These are phyloP conservation scores for Myotis daubentonii DNA, from an alignment of 2,797 vertebrate species.

Conservation along the genomic window DNA sequence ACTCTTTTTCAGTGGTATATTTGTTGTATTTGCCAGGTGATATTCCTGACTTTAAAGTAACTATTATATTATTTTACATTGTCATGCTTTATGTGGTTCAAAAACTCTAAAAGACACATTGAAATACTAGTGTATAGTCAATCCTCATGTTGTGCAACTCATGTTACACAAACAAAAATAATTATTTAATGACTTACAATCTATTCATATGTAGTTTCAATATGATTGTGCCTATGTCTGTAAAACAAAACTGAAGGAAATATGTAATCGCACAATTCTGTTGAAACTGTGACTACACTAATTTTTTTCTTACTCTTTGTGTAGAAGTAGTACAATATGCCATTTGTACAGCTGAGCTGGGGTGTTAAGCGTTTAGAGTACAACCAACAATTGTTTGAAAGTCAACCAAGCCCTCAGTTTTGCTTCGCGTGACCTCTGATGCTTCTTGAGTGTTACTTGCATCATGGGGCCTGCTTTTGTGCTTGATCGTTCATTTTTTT, in stretches of 20 bases:
- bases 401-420: slow-evolving; percentile 14
- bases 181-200: slow-evolving; percentile 74
- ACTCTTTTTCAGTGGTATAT: slow-evolving; percentile 24
- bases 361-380: slow-evolving; percentile 71
- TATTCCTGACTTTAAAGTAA: slow-evolving; percentile 65
- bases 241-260: slow-evolving; percentile 76
- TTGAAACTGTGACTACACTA: slow-evolving; percentile 76
- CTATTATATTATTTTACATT: slow-evolving; percentile 60
- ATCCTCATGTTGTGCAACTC: slow-evolving; percentile 60
- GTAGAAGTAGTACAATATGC: slow-evolving; percentile 61
- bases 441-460: slow-evolving; percentile 51
- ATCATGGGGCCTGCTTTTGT: slow-evolving; percentile 63
- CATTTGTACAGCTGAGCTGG: slow-evolving; percentile 60
- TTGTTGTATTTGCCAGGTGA: slow-evolving; percentile 55
- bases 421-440: slow-evolving; percentile 63
- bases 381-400: slow-evolving; percentile 65
- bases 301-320: slow-evolving; percentile 73
- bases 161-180: slow-evolving; percentile 62
- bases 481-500: slow-evolving; percentile 60
- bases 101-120: slow-evolving; percentile 51
- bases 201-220: slow-evolving; percentile 55
- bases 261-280: slow-evolving; percentile 67
- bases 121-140: slow-evolving; percentile 19
- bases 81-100: slow-evolving; percentile 51
- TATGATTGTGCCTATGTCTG: slow-evolving; percentile 70